Conservation (phyloP, 2,113 vertebrate genomes). For the Pteruthius melanotis region DNA sequence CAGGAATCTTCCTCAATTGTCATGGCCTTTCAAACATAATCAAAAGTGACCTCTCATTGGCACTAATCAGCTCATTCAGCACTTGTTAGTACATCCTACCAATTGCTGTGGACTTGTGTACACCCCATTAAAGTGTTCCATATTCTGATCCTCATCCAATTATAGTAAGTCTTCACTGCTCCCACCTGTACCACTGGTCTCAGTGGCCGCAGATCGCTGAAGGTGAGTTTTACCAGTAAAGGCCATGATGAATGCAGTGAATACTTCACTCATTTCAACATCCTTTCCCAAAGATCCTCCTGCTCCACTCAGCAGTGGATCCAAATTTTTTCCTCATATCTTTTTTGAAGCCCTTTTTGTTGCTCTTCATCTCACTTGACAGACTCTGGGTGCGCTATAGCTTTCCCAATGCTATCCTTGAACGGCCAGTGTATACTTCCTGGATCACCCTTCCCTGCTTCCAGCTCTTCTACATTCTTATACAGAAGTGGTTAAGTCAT, state of each 20-base stretch:
- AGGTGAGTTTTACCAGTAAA: neutral
- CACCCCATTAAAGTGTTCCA: fast-evolving
- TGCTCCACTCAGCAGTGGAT: neutral
- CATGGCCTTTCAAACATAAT: neutral
- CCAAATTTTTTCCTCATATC: neutral
- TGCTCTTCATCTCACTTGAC: neutral
- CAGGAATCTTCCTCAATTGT: neutral
- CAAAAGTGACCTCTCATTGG: neutral
- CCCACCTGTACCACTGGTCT: neutral
- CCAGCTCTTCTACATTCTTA: neutral
- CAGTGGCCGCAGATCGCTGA: neutral
- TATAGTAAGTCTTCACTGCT: neutral
- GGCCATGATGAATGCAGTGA: fast-evolving
- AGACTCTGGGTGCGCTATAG: neutral
- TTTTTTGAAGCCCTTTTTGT: neutral
- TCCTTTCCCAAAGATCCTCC: neutral
- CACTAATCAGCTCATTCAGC: neutral
- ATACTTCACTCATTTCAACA: neutral
- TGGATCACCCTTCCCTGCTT: neutral
- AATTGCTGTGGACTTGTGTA: neutral
- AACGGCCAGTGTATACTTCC: neutral
- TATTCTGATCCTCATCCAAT: neutral
- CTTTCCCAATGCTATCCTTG: neutral
- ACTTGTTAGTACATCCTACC: neutral
- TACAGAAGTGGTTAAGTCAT: neutral